Percentiles rank a stretch among this genome's conserved stretches.
phyloP scores from a whole-genome alignment of 1,140 invertebrate species.

The Drosophila seguyi region DNA sequence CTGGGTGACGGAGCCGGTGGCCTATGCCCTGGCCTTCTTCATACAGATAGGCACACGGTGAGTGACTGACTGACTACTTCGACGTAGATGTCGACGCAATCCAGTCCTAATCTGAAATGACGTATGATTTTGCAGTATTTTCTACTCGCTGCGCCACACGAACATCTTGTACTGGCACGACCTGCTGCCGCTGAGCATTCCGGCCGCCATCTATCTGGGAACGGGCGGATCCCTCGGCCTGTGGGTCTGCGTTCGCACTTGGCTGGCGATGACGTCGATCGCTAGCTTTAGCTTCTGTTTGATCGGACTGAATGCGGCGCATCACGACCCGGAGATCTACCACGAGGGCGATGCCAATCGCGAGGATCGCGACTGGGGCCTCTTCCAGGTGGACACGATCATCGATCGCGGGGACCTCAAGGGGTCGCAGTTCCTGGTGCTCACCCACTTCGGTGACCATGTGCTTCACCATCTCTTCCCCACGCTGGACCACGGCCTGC shows the following conservation, averaged over 20 bases:
- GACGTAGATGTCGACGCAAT: conserved; percentile 8
- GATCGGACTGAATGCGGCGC: conserved; percentile 91
- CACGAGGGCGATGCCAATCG: conserved; percentile 92
- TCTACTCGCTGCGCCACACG: conserved; percentile 66
- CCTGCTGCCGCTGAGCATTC: conserved; percentile 86
- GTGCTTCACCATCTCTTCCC: conserved; percentile 93
- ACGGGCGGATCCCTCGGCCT: conserved; percentile 58
- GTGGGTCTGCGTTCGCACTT: conserved; percentile 85
- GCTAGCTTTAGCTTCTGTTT: conserved; percentile 88
- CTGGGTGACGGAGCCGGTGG: conserved; percentile 86
- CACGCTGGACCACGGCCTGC: conserved; percentile 91
- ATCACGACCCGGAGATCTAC: conserved; percentile 93
- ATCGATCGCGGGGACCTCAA: conserved; percentile 90
- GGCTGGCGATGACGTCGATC: conserved; percentile 87
- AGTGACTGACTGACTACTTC: conserved; percentile 15
- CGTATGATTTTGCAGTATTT: conserved; percentile 58
- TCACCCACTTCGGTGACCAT: conserved; percentile 92
- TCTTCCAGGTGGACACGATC: conserved; percentile 91
- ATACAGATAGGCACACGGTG: conserved; percentile 76
- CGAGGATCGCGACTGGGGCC: conserved; percentile 90
- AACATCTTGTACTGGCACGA: conserved; percentile 84
- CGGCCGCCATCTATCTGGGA: conserved; percentile 86
- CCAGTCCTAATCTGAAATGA: conserved; percentile 24
- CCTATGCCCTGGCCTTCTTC: conserved; percentile 86
- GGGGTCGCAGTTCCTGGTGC: conserved; percentile 88